phyloP scores from a whole-genome alignment of 1,140 invertebrate species.

The Olivierus martensii region DNA sequence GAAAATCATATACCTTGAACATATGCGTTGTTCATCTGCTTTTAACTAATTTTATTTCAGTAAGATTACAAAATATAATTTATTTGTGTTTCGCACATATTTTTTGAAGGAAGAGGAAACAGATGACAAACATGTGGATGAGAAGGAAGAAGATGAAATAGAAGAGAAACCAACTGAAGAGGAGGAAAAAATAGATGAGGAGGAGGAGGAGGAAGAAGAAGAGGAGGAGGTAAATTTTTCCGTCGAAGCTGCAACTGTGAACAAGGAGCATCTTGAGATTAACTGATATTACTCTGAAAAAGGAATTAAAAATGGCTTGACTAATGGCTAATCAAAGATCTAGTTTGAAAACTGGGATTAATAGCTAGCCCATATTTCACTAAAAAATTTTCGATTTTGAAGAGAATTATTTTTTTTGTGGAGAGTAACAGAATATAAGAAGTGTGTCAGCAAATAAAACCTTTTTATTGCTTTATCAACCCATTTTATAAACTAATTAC shows the following conservation, averaged over 20 bases:
- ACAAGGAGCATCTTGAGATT: neutral
- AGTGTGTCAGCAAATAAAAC: neutral
- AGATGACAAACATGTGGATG: neutral
- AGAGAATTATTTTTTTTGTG: too few relatives aligned
- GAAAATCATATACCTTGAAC: too few relatives aligned
- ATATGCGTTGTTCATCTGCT: too few relatives aligned
- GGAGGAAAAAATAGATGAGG: neutral
- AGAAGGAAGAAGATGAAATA: conserved; percentile 3
- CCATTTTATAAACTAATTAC: neutral
- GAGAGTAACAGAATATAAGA: conserved; percentile 22
- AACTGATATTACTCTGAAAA: neutral
- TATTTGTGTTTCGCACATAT: too few relatives aligned
- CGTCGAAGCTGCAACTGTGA: neutral
- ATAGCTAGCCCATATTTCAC: too few relatives aligned
- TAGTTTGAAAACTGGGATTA: too few relatives aligned
- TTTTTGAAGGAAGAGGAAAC: neutral
- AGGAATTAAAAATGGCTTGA: conserved; percentile 20
- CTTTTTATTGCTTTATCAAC: neutral
- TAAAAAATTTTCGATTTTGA: too few relatives aligned
- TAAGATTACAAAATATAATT: too few relatives aligned
- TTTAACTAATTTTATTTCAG: too few relatives aligned
- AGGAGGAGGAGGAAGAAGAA: conserved; percentile 7
- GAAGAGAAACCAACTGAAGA: conserved; percentile 4
- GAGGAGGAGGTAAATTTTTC: neutral
- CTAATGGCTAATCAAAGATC: too few relatives aligned